These are phyloP conservation scores for Masnerella sp. DNA, from an alignment of 2,888 invertebrate species.

Conservation along the genomic window DNA sequence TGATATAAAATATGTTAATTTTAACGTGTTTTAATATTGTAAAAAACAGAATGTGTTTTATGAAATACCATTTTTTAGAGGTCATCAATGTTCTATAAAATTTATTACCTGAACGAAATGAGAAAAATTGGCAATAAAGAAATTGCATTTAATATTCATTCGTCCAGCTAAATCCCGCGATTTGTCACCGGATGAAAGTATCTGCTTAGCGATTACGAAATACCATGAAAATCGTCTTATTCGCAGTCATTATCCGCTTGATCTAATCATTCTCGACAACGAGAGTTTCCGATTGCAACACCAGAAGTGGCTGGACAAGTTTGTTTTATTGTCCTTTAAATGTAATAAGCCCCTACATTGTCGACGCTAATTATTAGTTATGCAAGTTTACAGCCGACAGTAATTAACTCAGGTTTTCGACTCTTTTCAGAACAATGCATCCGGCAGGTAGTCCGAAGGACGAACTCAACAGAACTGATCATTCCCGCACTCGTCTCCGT, in stretches of 20 bases:
- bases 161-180: conserved; percentile 5
- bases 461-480: conserved; percentile 13
- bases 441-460: conserved; percentile 18
- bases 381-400: background rate
- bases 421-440: conserved; percentile 25
- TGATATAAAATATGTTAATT: no score
- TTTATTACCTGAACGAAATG: no score
- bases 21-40: no score
- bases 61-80: no score
- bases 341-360: background rate
- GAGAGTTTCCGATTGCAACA: conserved; percentile 53
- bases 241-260: conserved; percentile 36
- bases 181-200: conserved; percentile 33
- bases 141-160: conserved; percentile 22
- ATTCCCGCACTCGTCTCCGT: conserved; percentile 44
- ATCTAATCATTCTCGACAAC: conserved; percentile 39
- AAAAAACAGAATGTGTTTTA: no score
- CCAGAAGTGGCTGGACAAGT: background rate
- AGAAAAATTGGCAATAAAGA: no score
- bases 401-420: conserved; percentile 7
- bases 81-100: background rate
- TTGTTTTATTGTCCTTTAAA: background rate
- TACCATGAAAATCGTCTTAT: conserved; percentile 41
- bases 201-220: conserved; percentile 28
- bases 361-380: conserved; percentile 9